Evolutionary conservation across 2,113 vertebrate genomes (phyloP).

Genomic region (Alosa alosa): DNA sequence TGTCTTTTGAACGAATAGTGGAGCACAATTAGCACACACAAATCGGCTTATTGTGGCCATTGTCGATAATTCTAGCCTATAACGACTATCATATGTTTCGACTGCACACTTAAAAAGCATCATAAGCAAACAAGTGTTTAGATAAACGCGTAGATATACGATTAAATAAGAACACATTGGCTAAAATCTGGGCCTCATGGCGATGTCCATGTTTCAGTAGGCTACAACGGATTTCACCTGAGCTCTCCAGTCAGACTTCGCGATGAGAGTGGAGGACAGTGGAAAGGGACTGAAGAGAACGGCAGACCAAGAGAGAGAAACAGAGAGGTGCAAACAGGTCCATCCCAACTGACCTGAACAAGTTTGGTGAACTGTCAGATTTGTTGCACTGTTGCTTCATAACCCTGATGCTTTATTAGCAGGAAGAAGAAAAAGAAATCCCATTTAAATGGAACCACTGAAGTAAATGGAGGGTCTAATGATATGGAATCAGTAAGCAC

Average conservation of each 20-base stretch:
- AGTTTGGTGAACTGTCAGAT: neutral
- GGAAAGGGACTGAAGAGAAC: neutral
- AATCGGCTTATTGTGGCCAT: neutral
- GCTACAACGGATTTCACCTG: neutral
- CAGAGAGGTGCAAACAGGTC: slow-evolving; percentile 21
- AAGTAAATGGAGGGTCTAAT: neutral
- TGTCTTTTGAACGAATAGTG: neutral
- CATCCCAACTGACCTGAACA: neutral
- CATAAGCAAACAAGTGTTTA: neutral
- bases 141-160: neutral
- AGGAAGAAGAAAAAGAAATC: slow-evolving; percentile 24
- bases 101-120: neutral
- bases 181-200: no score
- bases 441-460: neutral
- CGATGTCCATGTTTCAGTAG: neutral
- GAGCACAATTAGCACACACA: neutral
- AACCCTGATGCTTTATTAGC: neutral
- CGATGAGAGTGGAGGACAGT: slow-evolving; percentile 34
- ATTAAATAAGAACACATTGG: neutral
- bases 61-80: neutral
- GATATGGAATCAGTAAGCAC: neutral
- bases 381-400: neutral
- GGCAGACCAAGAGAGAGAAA: neutral
- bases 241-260: neutral
- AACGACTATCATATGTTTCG: neutral